These are phyloP conservation scores for Seira musarum DNA, from an alignment of 2,888 invertebrate genomes.

Conservation along the genomic window DNA sequence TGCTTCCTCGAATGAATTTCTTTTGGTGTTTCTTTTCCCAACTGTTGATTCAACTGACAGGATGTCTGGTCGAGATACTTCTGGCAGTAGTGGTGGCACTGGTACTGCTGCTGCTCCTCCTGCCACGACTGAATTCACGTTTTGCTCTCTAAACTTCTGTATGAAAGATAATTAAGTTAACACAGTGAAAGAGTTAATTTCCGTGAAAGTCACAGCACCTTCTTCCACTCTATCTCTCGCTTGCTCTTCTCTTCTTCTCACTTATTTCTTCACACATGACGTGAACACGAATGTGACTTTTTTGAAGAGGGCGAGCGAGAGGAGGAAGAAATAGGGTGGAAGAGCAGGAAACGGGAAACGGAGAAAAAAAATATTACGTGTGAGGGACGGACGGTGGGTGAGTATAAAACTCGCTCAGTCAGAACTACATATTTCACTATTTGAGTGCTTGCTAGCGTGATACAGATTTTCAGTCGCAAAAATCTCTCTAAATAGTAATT, in stretches of 20 bases:
- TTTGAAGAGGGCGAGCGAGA: no score
- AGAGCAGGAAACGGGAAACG: neutral
- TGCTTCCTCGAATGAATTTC: slow-evolving; percentile 47
- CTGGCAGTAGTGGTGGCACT: neutral
- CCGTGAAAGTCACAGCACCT: slow-evolving; percentile 52
- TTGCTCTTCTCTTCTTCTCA: neutral
- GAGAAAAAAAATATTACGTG: no score
- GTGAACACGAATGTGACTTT: slow-evolving; percentile 29
- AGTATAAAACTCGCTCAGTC: neutral
- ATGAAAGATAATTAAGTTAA: slow-evolving; percentile 58
- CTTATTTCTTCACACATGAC: slow-evolving; percentile 17
- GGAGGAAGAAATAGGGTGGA: neutral
- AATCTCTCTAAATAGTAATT: slow-evolving; percentile 56
- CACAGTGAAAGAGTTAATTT: slow-evolving; percentile 59
- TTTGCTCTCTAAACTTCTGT: slow-evolving; percentile 57
- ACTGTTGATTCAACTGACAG: slow-evolving; percentile 58
- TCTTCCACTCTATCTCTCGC: slow-evolving; percentile 26
- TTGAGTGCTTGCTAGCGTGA: no score
- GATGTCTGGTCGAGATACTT: slow-evolving; percentile 55
- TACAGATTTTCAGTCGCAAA: slow-evolving; percentile 31
- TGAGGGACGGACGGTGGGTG: neutral
- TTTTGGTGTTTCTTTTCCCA: slow-evolving; percentile 20
- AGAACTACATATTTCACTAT: no score
- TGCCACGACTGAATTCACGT: slow-evolving; percentile 40
- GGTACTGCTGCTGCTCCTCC: no score